Evolutionary conservation across 2,797 vertebrate genomes (phyloP).

Genomic region (Scyliorhinus canicula): DNA sequence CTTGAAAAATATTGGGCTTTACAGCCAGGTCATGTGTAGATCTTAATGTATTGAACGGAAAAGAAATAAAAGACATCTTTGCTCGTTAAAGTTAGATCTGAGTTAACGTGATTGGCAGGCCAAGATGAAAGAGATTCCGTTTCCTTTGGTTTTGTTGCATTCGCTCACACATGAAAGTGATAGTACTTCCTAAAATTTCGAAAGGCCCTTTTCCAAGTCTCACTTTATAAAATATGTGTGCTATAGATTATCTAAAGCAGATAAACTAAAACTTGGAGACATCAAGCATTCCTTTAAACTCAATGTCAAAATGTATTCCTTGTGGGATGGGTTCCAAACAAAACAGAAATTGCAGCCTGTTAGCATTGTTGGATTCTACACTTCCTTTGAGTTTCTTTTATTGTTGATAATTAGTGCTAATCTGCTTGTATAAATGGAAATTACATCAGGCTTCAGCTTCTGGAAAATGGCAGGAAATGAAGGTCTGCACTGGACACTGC

Average conservation of each 20-base stretch:
- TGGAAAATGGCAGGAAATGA: conserved; percentile 63
- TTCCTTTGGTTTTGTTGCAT: not conserved
- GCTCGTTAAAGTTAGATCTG: conserved; percentile 5
- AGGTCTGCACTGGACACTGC: conserved; percentile 53
- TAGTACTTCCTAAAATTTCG: conserved; percentile 12
- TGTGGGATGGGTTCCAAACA: conserved; percentile 53
- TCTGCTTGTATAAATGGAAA: conserved; percentile 68
- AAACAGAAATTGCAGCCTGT: conserved; percentile 50
- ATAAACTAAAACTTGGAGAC: conserved; percentile 17
- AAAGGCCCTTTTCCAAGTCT: not conserved
- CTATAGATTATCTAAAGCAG: conserved; percentile 17
- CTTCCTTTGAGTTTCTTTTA: conserved; percentile 58
- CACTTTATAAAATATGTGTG: not conserved
- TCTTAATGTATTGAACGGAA: not conserved
- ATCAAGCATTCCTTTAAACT: conserved; percentile 32
- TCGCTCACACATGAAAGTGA: conserved; percentile 35
- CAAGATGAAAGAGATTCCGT: conserved; percentile 25
- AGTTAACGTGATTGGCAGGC: not conserved
- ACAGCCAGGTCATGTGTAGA: not conserved
- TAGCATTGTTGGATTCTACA: conserved; percentile 59
- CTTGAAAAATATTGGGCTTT: not conserved
- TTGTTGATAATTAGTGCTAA: conserved; percentile 55
- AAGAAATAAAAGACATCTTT: conserved; percentile 14
- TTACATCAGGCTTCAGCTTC: conserved; percentile 58
- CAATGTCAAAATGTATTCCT: conserved; percentile 57